Evolutionary conservation across 37 sponge, comb jelly and placozoan species (phyloP), one percentile per base, ranked within the genome.

Genomic region (Spongia lamella): DNA sequence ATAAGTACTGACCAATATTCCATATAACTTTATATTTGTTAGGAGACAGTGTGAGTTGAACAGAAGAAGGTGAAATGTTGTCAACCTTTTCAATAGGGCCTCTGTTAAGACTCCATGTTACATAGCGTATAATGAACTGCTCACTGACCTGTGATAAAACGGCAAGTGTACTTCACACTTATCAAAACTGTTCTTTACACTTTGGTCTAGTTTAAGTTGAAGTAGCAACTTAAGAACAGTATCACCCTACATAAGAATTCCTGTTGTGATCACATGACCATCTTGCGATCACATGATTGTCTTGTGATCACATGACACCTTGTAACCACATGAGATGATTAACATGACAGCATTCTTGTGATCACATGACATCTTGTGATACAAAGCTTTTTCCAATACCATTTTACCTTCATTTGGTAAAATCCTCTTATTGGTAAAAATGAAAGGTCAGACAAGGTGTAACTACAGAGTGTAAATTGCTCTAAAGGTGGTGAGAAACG

Each of bases 391-490:
- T 15, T 7, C 7, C 33, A 64, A 5, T 4, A 31, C n/a, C n/a
- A 2, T 5, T 31, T 54, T 49, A 88, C 96, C 90, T 93, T 86
- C 96, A 96, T 96, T 38, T 96, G 90, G 61, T 96, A 96, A 49
- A 77, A 89, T 6, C 94, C 93, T 52, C 88, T 69, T 26, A 96
- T 86, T 3, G 96, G 96, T 0, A 89, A 55, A 24, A 40, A 58
- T 14, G 87, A 52, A 2, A 84, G 7, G 14, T 40, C 56, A 0
- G 88, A 72, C 27, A 68, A 66, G 21, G 72, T 38, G 65, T 96
- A 96, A 21, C 82, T 67, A 52, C 90, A 89, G 35, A 96, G 68
- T 15, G 81, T 65, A 55, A 95, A 89, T 40, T 53, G 15, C 4
- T 89, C 96, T 16, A 64, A 29, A 0, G 87, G 96, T n/a, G 87